Evolutionary conservation across 2,888 invertebrate species (phyloP).

Genomic region (Drosophila aldrichi): DNA sequence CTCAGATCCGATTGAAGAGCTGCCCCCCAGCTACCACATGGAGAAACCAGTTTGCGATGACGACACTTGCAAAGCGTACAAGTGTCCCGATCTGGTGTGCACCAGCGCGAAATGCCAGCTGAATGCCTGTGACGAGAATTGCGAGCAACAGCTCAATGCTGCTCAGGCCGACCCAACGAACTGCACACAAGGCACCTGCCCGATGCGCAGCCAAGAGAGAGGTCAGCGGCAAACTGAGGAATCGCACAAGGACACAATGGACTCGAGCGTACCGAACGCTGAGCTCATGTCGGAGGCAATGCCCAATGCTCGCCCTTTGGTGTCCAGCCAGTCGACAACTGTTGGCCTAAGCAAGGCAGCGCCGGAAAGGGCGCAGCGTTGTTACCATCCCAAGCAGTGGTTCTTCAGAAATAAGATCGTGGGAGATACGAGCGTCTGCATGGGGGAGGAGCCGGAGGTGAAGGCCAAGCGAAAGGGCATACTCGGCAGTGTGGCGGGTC

Average conservation of each 20-base stretch:
- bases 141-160: not conserved
- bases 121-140: not conserved
- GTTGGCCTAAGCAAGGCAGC: not conserved
- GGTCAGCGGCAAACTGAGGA: not conserved
- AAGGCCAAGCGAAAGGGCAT: slow-evolving; percentile 6
- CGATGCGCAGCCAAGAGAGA: not conserved
- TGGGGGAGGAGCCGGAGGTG: not conserved
- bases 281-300: not conserved
- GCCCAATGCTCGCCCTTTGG: not conserved
- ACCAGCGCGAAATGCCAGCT: not conserved
- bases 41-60: not conserved
- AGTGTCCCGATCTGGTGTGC: not conserved
- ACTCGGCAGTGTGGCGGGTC: slow-evolving; percentile 28
- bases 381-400: not conserved
- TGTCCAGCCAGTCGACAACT: not conserved
- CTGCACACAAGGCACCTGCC: not conserved
- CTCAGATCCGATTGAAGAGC: not conserved
- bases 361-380: not conserved
- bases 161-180: not conserved
- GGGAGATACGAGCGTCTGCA: not conserved
- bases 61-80: not conserved
- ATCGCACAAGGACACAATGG: no score
- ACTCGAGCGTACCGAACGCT: not conserved
- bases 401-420: not conserved
- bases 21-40: not conserved